Base-by-base conservation (phyloP, 2,888 invertebrate genomes). In the Sussaba pulchella region DNA sequence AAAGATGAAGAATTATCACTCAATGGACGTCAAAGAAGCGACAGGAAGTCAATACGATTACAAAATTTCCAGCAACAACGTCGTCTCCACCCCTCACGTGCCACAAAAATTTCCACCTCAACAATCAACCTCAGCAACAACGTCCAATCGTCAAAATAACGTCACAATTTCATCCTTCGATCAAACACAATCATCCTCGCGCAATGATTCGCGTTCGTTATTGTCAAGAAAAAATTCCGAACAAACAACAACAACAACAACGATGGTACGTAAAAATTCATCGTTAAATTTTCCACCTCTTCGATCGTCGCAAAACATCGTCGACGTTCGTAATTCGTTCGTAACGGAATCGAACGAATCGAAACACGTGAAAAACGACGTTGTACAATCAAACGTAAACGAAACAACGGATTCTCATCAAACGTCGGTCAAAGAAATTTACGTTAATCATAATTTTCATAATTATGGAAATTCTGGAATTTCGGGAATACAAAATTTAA, bases 241-340 rank as follows among this genome's bases (percentile, higher is more conserved):
- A 45, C 88, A 87, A 63, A 87, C 43, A n/a, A n/a, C 57, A 54
- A n/a, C 54, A 36, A 17, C 31, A 87, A 79, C 71, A 31, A 52
- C 10, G 50, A n/a, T 84, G 8, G 59, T 82, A 2, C 78, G 84
- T 1, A 88, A 89, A 72, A 83, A 87, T 79, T 31, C 31, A 6
- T 82, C 88, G 2, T 79, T 86, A 1, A 90, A 89, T 82, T 91
- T 89, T 59, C 88, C 90, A 0, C 88, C 90, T 0, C 41, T 89
- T 2, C 83, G 89, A 5, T 87, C 89, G 0, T 88, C 89, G 0
- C 90, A 89, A 64, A 90, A 88, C 19, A 88, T 90, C 43, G 88
- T 89, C 5, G 90, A 90, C 63, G 87, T 88, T 21, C 87, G 87
- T 1, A 88, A 89, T 69, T 88, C 89, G 0, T 86, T 90, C 31